phyloP scores from a whole-genome alignment of 2,888 invertebrate species.

The Ariolimax columbianus region DNA sequence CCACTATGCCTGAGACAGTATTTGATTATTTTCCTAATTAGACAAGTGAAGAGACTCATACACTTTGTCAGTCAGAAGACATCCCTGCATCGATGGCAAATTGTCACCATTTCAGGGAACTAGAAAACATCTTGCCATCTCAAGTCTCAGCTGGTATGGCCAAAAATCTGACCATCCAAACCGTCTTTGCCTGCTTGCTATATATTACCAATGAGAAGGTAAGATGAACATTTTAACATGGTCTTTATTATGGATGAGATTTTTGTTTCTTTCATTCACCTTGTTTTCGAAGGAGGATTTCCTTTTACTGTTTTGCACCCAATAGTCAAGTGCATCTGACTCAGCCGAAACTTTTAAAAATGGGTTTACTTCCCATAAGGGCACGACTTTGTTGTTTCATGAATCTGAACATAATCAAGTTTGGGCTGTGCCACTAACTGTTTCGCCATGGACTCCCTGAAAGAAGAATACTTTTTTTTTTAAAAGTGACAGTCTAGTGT shows the following conservation, averaged over 20 bases:
- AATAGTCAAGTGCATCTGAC: too few species aligned
- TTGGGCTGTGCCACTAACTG: too few species aligned
- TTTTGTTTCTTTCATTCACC: background rate
- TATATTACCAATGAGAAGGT: conserved; percentile 90
- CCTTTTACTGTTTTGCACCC: too few species aligned
- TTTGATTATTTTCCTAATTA: background rate
- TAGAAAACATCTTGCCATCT: conserved; percentile 73
- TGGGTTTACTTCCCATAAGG: too few species aligned
- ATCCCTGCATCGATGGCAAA: background rate
- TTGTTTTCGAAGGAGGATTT: too few species aligned
- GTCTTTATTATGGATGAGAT: background rate
- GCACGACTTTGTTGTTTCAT: too few species aligned
- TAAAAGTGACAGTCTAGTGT: too few species aligned
- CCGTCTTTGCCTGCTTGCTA: conserved; percentile 88
- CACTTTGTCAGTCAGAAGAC: background rate
- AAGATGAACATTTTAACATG: conserved; percentile 2
- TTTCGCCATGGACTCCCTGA: too few species aligned
- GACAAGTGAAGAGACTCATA: background rate
- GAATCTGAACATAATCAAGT: too few species aligned
- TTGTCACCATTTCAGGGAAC: conserved; percentile 9
- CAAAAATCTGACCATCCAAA: conserved; percentile 87
- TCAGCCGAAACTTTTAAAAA: too few species aligned
- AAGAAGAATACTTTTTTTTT: too few species aligned
- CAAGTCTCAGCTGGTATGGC: conserved; percentile 81
- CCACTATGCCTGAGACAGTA: too few species aligned